These are phyloP conservation scores for Platysternon megacephalum DNA, from an alignment of 2,113 vertebrate genomes.

Conservation along the genomic window DNA sequence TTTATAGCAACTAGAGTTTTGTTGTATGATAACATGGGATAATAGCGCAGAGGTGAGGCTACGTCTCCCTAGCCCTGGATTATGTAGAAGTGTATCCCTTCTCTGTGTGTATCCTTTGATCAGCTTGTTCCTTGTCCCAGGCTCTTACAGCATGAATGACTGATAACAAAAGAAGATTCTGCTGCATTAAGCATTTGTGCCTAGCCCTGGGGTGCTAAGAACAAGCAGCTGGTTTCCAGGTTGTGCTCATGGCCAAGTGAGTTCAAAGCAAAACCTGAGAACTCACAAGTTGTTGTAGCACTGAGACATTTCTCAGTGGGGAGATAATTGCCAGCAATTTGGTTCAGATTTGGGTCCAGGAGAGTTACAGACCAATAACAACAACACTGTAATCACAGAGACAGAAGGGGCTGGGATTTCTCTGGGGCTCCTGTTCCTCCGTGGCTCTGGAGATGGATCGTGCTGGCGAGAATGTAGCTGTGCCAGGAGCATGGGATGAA, in stretches of 20 bases:
- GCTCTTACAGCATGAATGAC: background rate
- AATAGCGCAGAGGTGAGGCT: background rate
- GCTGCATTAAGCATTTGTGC: fast-evolving
- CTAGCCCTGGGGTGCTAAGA: background rate
- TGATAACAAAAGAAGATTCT: background rate
- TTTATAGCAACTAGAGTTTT: background rate
- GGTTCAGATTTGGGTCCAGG: background rate
- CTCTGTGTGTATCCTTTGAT: background rate
- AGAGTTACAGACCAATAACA: background rate
- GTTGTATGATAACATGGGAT: background rate
- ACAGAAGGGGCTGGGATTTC: background rate
- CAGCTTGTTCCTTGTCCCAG: background rate
- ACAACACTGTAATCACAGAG: background rate
- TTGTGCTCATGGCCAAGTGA: fast-evolving
- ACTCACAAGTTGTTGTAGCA: fast-evolving
- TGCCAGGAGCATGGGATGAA: fast-evolving
- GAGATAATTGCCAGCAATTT: background rate
- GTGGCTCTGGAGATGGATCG: fast-evolving
- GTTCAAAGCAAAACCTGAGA: fast-evolving
- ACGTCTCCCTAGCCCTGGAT: background rate
- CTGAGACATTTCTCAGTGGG: background rate
- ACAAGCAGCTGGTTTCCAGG: background rate
- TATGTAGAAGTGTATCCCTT: background rate
- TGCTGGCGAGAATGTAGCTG: fast-evolving
- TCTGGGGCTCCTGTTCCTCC: background rate